Evolutionary conservation across 2,113 vertebrate species (phyloP).

Genomic region (Erinaceus europaeus): DNA sequence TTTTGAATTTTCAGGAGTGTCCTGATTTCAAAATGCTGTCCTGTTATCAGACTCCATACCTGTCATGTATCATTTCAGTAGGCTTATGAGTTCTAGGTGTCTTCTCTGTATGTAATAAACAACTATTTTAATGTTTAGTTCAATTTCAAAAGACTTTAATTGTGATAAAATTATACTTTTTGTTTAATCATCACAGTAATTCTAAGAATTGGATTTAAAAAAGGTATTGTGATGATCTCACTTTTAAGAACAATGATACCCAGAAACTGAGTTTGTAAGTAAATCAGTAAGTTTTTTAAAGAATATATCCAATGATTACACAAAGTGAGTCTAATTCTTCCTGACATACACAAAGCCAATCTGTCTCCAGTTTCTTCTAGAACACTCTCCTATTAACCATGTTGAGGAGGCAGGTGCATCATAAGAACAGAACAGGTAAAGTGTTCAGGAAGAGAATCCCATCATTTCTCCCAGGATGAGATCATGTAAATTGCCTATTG

Average conservation of each 20-base stretch:
- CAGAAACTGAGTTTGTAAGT: neutral
- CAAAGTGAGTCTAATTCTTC: slow-evolving; percentile 32
- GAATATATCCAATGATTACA: neutral
- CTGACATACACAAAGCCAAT: neutral
- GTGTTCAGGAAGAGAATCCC: slow-evolving; percentile 37
- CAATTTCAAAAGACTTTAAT: neutral
- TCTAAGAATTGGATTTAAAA: neutral
- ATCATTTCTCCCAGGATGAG: slow-evolving; percentile 46
- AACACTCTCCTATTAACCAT: neutral
- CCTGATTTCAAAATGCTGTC: neutral
- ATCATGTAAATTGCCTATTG: slow-evolving; percentile 61
- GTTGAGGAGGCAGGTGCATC: slow-evolving; percentile 56
- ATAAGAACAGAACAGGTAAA: neutral
- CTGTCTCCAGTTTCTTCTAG: slow-evolving; percentile 11
- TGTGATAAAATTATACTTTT: slow-evolving; percentile 11
- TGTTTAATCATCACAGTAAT: slow-evolving; percentile 26
- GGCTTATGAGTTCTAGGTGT: neutral
- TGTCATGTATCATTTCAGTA: neutral
- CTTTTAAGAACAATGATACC: slow-evolving; percentile 12
- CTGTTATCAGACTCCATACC: neutral
- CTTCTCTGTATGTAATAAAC: no score
- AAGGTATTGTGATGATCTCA: neutral
- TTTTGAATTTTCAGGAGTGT: neutral
- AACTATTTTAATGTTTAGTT: neutral
- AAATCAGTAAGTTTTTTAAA: slow-evolving; percentile 17